phyloP scores from a whole-genome alignment of 2,888 invertebrate genomes.

The Cephus nigrinus region DNA sequence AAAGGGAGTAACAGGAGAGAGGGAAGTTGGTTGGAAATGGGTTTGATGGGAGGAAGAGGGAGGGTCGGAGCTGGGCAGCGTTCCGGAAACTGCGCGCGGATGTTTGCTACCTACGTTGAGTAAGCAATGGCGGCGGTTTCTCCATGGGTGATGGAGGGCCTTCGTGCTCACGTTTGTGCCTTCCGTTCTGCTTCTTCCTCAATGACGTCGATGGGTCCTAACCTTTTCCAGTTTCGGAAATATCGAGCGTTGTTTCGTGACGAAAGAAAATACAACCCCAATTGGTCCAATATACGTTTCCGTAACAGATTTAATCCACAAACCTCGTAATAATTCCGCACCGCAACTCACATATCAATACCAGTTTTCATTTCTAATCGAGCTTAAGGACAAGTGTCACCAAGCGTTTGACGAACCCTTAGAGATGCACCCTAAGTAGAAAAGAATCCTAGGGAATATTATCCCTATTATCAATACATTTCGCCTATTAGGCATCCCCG shows the following conservation, averaged over 20 bases:
- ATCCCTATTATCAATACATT: slow-evolving; percentile 43
- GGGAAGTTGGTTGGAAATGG: slow-evolving; percentile 4
- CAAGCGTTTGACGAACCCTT: not conserved
- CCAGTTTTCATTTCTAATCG: not conserved
- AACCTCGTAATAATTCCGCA: not conserved
- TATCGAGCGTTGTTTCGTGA: not conserved
- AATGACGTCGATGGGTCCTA: slow-evolving; percentile 54
- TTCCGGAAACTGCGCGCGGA: slow-evolving; percentile 52
- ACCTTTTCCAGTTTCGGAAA: not conserved
- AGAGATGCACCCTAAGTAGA: not conserved
- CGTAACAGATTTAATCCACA: not conserved
- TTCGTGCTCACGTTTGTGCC: slow-evolving; percentile 54
- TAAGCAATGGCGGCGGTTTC: slow-evolving; percentile 41
- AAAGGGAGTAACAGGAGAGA: not conserved
- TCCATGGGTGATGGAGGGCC: slow-evolving; percentile 52
- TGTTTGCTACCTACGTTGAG: slow-evolving; percentile 48
- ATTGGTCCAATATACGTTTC: not conserved
- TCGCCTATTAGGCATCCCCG: slow-evolving; percentile 37
- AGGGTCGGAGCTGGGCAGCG: slow-evolving; percentile 32
- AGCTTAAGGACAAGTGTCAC: not conserved
- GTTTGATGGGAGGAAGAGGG: slow-evolving; percentile 23
- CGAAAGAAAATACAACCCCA: not conserved
- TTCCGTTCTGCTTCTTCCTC: slow-evolving; percentile 54
- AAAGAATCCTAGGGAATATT: not conserved
- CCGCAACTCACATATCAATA: not conserved